Percentiles rank a stretch among this genome's conserved stretches.
These are phyloP conservation scores for Catocala sponsa DNA, from an alignment of 2,888 invertebrate genomes.

Conservation along the genomic window DNA sequence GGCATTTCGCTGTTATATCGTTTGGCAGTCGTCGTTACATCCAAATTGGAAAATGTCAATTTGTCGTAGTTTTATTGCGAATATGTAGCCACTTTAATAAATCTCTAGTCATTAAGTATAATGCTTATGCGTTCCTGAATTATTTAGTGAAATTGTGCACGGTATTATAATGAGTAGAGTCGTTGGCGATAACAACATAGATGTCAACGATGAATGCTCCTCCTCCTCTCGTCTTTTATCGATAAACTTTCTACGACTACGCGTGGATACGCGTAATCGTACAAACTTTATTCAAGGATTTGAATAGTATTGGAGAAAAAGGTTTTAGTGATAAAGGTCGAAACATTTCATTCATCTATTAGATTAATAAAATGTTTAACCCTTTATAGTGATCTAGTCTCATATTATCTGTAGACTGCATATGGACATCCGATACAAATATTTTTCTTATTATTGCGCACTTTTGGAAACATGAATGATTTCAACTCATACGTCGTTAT, in stretches of 20 bases:
- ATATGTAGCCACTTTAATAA: slow-evolving; percentile 48
- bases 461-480: no score
- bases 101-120: slow-evolving; percentile 49
- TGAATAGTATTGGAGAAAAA: no score
- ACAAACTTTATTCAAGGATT: no score
- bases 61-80: slow-evolving; percentile 31
- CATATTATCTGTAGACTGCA: no score
- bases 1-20: neutral
- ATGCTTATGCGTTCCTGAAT: slow-evolving; percentile 58
- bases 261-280: neutral
- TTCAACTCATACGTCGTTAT: no score
- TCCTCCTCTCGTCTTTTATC: slow-evolving; percentile 14
- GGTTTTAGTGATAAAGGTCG: no score
- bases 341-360: no score
- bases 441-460: no score
- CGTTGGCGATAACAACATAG: slow-evolving; percentile 24
- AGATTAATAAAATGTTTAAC: no score
- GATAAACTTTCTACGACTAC: slow-evolving; percentile 18
- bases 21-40: slow-evolving; percentile 4
- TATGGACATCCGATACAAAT: no score
- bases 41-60: slow-evolving; percentile 25
- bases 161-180: slow-evolving; percentile 60
- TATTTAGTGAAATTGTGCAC: slow-evolving; percentile 63
- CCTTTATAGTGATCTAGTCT: no score
- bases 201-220: slow-evolving; percentile 12